Percentiles rank a stretch among this genome's conserved stretches.
Conservation (phyloP, 1,140 invertebrate species). For the Octopus bimaculoides region DNA sequence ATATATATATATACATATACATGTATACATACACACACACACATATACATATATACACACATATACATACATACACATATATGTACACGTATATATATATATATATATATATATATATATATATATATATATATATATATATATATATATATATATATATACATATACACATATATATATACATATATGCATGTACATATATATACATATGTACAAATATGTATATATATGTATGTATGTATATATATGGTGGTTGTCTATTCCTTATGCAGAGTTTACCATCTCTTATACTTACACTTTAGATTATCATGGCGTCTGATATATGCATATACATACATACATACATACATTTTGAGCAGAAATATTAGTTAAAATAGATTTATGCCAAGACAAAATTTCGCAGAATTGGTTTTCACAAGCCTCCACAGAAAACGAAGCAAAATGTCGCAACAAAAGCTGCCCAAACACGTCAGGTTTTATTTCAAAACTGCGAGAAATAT, state of each 20-base stretch:
- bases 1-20: background rate
- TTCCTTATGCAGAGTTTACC: too few relatives aligned
- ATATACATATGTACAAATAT: background rate
- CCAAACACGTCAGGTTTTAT: too few relatives aligned
- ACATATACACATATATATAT: background rate
- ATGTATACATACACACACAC: background rate
- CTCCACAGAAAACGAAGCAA: too few relatives aligned
- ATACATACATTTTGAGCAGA: background rate
- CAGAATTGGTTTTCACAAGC: too few relatives aligned
- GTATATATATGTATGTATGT: background rate
- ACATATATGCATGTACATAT: background rate
- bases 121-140: background rate
- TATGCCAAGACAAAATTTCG: too few relatives aligned
- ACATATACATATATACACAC: background rate
- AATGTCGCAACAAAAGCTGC: too few relatives aligned
- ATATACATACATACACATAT: background rate
- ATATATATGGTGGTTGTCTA: background rate
- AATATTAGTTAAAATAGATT: too few relatives aligned
- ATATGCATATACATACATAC: background rate
- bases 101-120: constrained; percentile 2
- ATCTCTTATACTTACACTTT: too few relatives aligned
- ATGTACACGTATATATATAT: background rate
- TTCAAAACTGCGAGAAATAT: too few relatives aligned
- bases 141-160: background rate
- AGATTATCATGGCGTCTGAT: background rate